Evolutionary conservation across 2,113 vertebrate genomes (phyloP).

Genomic region (Mixornis gularis): DNA sequence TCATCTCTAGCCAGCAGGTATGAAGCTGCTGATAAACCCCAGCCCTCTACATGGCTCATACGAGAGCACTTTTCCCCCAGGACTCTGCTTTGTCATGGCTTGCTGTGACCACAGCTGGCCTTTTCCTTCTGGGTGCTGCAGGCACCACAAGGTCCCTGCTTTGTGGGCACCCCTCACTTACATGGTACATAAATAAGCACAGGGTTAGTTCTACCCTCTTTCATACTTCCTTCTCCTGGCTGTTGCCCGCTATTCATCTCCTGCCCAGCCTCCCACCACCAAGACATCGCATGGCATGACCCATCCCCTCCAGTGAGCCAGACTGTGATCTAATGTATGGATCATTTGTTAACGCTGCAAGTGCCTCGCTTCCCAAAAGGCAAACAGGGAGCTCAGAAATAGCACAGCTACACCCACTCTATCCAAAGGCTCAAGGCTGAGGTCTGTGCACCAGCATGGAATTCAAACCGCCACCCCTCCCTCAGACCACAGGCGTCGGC

Average conservation of each 20-base stretch:
- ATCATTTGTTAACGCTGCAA: neutral
- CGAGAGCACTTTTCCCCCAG: neutral
- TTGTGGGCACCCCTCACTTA: neutral
- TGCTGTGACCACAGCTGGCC: neutral
- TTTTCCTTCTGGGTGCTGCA: neutral
- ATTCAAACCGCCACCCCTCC: neutral
- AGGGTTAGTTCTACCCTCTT: neutral
- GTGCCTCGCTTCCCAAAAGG: neutral
- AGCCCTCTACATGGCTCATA: neutral
- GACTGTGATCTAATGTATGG: neutral
- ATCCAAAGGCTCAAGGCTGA: neutral
- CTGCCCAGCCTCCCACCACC: neutral
- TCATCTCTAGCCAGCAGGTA: neutral
- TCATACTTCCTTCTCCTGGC: neutral
- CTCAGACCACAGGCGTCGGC: neutral
- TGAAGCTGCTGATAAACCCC: neutral
- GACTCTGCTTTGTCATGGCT: neutral
- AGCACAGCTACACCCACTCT: neutral
- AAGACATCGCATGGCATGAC: neutral
- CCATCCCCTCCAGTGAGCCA: neutral
- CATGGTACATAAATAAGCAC: rapidly evolving
- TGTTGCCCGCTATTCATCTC: neutral
- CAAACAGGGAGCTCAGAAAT: neutral
- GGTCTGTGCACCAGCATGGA: neutral
- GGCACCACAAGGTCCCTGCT: neutral